Percentiles rank a stretch among this genome's conserved stretches.
Evolutionary conservation across 2,797 vertebrate species (phyloP).

Genomic region (Scomberomorus guttatus): DNA sequence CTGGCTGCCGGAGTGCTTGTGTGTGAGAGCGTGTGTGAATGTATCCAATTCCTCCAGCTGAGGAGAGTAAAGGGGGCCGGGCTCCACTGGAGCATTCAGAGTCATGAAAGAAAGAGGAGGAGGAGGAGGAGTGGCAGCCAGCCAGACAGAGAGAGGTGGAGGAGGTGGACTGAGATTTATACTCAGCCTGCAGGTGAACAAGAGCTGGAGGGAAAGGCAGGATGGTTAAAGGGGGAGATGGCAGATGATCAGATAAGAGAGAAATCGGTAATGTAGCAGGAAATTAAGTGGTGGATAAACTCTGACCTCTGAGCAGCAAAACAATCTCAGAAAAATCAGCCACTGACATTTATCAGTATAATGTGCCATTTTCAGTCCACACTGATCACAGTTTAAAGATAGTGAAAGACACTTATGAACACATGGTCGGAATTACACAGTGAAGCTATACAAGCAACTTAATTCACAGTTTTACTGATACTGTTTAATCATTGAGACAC

Average conservation of each 20-base stretch:
- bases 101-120: slow-evolving; percentile 66
- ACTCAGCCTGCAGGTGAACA: slow-evolving; percentile 28
- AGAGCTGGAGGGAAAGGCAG: slow-evolving; percentile 2
- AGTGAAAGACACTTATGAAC: background rate
- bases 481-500: background rate
- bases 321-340: too few relatives aligned
- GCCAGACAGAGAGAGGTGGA: slow-evolving; percentile 68
- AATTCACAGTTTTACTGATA: background rate
- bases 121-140: slow-evolving; percentile 52
- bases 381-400: background rate
- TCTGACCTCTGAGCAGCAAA: too few relatives aligned
- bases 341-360: too few relatives aligned
- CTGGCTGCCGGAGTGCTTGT: background rate
- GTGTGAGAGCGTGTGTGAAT: slow-evolving; percentile 22
- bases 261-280: too few relatives aligned
- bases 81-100: slow-evolving; percentile 60
- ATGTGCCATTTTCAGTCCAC: too few relatives aligned
- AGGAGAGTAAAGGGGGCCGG: slow-evolving; percentile 69
- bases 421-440: background rate
- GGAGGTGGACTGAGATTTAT: slow-evolving; percentile 21
- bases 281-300: too few relatives aligned
- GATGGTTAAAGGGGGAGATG: background rate
- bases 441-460: background rate
- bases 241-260: background rate
- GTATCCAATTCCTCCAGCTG: slow-evolving; percentile 57